Conservation (phyloP, 1,140 invertebrate genomes). For the Pseudachorutes palmiensis region DNA sequence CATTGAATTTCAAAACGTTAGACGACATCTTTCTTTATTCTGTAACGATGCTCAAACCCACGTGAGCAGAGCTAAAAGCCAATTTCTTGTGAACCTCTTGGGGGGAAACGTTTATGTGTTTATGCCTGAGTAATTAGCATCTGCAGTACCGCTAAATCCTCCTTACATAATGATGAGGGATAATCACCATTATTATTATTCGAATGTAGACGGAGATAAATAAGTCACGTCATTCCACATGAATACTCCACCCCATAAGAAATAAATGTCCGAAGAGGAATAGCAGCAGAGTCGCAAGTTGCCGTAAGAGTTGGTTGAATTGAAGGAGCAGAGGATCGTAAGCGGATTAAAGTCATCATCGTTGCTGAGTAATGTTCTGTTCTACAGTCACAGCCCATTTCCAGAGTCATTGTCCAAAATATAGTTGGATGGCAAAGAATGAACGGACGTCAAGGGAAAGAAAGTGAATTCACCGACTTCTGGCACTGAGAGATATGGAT, state of each 20-base stretch:
- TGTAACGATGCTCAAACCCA: no score
- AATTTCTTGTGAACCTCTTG: no score
- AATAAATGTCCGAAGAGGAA: neutral
- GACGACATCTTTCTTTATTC: no score
- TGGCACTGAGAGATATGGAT: slow-evolving; percentile 26
- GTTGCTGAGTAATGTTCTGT: slow-evolving; percentile 34
- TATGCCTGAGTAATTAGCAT: slow-evolving; percentile 15
- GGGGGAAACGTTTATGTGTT: no score
- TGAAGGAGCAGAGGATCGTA: slow-evolving; percentile 16
- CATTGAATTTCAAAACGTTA: no score
- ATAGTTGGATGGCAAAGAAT: slow-evolving; percentile 2
- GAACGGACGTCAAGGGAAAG: neutral
- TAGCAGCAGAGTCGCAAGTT: neutral
- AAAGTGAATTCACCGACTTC: neutral
- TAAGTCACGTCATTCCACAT: neutral
- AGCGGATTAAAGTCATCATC: slow-evolving; percentile 38
- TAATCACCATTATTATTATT: slow-evolving; percentile 5
- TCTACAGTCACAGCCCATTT: slow-evolving; percentile 5
- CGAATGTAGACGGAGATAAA: neutral
- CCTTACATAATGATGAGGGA: neutral
- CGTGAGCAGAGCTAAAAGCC: no score
- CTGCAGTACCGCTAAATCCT: slow-evolving; percentile 4
- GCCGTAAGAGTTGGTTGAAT: neutral
- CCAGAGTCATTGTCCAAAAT: slow-evolving; percentile 13
- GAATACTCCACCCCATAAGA: neutral